Conservation (phyloP, 2,113 vertebrate species). For the Antennarius striatus region DNA sequence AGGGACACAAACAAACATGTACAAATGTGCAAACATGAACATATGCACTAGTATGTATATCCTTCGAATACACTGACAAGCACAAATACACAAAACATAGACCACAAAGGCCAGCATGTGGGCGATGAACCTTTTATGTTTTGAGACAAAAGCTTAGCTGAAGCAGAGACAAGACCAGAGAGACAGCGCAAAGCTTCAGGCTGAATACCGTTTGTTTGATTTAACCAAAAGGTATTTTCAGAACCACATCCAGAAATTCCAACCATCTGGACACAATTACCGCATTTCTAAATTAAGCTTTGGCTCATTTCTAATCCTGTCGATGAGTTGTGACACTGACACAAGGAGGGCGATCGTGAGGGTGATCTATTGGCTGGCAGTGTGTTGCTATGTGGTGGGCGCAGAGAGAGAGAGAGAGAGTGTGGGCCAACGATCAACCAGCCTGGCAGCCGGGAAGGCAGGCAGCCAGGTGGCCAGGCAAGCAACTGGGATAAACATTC, state of each 20-base stretch:
- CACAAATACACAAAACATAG: slow-evolving; percentile 43
- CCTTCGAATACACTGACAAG: slow-evolving; percentile 30
- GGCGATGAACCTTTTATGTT: slow-evolving; percentile 74
- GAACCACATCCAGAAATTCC: slow-evolving; percentile 66
- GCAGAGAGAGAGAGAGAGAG: slow-evolving; percentile 13
- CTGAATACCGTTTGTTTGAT: slow-evolving; percentile 69
- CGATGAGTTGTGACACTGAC: slow-evolving; percentile 67
- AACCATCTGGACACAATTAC: slow-evolving; percentile 77
- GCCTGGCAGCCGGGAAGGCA: slow-evolving; percentile 44
- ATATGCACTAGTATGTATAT: slow-evolving; percentile 21
- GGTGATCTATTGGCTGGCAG: slow-evolving; percentile 60
- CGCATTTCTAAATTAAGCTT: slow-evolving; percentile 72
- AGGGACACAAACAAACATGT: slow-evolving; percentile 34
- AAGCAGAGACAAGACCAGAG: slow-evolving; percentile 59
- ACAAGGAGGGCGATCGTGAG: slow-evolving; percentile 52
- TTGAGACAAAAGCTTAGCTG: slow-evolving; percentile 69
- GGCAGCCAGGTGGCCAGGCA: slow-evolving; percentile 56
- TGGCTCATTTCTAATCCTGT: slow-evolving; percentile 63
- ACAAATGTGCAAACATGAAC: slow-evolving; percentile 40
- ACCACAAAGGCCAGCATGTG: slow-evolving; percentile 71
- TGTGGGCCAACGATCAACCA: slow-evolving; percentile 55
- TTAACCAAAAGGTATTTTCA: slow-evolving; percentile 74
- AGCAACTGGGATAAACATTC: slow-evolving; percentile 58
- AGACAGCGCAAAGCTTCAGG: slow-evolving; percentile 51
- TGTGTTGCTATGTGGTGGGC: slow-evolving; percentile 56